Conservation (phyloP, 2,113 vertebrate genomes). For the Chaetura pelagica region DNA sequence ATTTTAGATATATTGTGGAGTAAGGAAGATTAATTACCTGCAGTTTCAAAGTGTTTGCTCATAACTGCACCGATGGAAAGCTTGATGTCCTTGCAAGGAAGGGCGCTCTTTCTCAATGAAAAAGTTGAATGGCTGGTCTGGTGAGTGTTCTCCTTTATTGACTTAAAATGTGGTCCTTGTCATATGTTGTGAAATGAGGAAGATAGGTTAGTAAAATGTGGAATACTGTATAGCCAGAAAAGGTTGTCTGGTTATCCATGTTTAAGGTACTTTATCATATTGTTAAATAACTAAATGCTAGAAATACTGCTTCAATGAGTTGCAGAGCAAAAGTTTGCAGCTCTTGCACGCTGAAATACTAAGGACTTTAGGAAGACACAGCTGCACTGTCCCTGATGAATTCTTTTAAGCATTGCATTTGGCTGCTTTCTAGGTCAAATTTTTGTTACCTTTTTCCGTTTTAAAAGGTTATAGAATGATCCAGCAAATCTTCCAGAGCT, state of each 20-base stretch:
- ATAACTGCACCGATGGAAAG: slow-evolving; percentile 44
- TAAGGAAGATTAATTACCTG: background rate
- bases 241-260: background rate
- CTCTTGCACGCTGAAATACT: background rate
- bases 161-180: background rate
- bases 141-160: slow-evolving; percentile 46
- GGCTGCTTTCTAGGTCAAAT: background rate
- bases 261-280: background rate
- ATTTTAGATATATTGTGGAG: background rate
- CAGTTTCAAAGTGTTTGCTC: background rate
- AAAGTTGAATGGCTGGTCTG: slow-evolving; percentile 57
- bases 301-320: background rate
- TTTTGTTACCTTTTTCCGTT: background rate
- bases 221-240: background rate
- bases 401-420: background rate
- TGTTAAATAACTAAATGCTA: background rate
- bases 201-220: background rate
- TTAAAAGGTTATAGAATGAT: background rate
- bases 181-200: background rate
- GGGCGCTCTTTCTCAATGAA: slow-evolving; percentile 40
- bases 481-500: background rate
- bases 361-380: background rate
- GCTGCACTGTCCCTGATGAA: background rate
- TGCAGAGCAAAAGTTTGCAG: background rate
- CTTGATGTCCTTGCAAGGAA: slow-evolving; percentile 53